Evolutionary conservation across 2,113 vertebrate species (phyloP).

Genomic region (Ctenodactylus gundi): DNA sequence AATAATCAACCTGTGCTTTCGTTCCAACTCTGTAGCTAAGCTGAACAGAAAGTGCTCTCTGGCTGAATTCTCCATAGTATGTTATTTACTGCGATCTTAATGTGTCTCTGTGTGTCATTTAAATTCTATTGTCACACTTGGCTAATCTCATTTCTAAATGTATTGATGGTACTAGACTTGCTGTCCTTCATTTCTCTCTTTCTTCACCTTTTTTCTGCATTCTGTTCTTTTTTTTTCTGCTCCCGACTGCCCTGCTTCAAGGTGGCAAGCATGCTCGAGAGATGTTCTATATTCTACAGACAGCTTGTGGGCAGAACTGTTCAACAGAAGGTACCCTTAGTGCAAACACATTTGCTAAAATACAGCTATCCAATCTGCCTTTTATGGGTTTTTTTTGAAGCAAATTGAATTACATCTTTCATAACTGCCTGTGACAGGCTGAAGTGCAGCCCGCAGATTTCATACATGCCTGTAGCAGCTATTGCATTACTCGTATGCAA

Average conservation of each 20-base stretch:
- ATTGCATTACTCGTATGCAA: constrained; percentile 77
- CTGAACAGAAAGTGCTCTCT: constrained; percentile 85
- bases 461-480: constrained; percentile 81
- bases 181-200: constrained; percentile 89
- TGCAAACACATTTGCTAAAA: constrained; percentile 88
- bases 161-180: constrained; percentile 89
- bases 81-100: constrained; percentile 87
- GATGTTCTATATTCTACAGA: constrained; percentile 99
- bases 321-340: constrained; percentile 98
- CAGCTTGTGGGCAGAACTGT: constrained; percentile 99
- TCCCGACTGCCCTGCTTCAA: constrained; percentile 94
- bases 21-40: constrained; percentile 85
- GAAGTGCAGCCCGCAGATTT: constrained; percentile 81
- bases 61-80: constrained; percentile 85
- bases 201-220: constrained; percentile 89
- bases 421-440: constrained; percentile 85
- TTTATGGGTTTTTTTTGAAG: constrained; percentile 75
- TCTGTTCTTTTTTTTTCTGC: constrained; percentile 89
- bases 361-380: constrained; percentile 87
- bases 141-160: constrained; percentile 91
- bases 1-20: constrained; percentile 81
- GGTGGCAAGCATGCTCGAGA: constrained; percentile 98
- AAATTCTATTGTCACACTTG: constrained; percentile 89
- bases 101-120: constrained; percentile 87
- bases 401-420: constrained; percentile 86